A percentile compares a stretch with the other conserved stretches of the same genome.
phyloP scores from a whole-genome alignment of 53 echinoderm and acorn worm species.

The Astropecten irregularis region DNA sequence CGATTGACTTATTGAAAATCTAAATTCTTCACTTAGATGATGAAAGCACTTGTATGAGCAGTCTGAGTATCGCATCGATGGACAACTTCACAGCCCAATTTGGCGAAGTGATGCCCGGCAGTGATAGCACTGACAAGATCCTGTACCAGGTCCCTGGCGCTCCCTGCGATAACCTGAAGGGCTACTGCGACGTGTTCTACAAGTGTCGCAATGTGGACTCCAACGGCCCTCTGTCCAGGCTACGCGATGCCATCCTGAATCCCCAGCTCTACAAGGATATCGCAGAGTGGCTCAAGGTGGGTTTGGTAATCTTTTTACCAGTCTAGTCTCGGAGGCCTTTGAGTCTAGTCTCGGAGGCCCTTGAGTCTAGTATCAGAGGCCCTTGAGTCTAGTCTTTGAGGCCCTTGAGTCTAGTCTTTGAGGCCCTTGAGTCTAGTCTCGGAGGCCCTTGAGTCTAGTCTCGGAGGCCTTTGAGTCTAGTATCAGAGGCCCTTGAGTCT shows the following conservation, averaged over 20 bases:
- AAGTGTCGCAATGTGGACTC: slow-evolving; percentile 90
- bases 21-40: no score
- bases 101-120: slow-evolving; percentile 49
- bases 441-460: no score
- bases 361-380: no score
- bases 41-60: slow-evolving; percentile 55
- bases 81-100: slow-evolving; percentile 40
- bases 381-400: no score
- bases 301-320: not conserved
- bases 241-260: slow-evolving; percentile 85
- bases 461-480: no score
- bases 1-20: no score
- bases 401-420: no score
- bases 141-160: slow-evolving; percentile 87
- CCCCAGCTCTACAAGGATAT: slow-evolving; percentile 89
- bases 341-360: no score
- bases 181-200: slow-evolving; percentile 96
- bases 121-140: slow-evolving; percentile 3
- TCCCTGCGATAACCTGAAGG: slow-evolving; percentile 82
- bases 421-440: no score
- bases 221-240: slow-evolving; percentile 85
- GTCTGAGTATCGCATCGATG: slow-evolving; percentile 23
- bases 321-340: no score
- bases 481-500: no score
- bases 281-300: slow-evolving; percentile 90